Evolutionary conservation across 2,797 vertebrate species (phyloP).

Genomic region (Eulemur rubriventer): DNA sequence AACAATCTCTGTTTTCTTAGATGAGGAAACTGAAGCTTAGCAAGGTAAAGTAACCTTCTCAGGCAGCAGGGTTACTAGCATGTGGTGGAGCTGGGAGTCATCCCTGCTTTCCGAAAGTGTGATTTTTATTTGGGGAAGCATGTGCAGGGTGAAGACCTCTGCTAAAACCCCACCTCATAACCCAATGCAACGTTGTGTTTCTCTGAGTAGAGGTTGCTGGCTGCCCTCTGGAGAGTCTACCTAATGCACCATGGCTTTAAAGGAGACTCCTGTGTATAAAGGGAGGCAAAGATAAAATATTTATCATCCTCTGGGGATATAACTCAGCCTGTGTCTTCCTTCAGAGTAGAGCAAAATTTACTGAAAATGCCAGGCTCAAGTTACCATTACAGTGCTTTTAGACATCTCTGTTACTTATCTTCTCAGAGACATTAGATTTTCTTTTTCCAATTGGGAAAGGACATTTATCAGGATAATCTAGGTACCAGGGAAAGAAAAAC

Average conservation of each 20-base stretch:
- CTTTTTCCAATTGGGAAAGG: conserved; percentile 41
- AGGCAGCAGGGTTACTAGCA: background rate
- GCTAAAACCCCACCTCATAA: background rate
- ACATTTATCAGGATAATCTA: conserved; percentile 45
- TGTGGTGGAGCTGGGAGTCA: background rate
- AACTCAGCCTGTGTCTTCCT: conserved; percentile 35
- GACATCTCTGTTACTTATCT: conserved; percentile 59
- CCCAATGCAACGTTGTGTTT: background rate
- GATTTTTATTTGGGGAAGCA: conserved; percentile 8
- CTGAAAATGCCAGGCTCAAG: conserved; percentile 49
- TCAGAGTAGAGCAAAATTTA: conserved; percentile 55
- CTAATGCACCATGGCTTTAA: conserved; percentile 33
- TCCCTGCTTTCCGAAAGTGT: conserved; percentile 7
- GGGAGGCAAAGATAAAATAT: conserved; percentile 59
- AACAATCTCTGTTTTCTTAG: conserved; percentile 33
- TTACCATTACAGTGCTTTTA: conserved; percentile 27
- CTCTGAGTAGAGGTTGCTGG: conserved; percentile 5
- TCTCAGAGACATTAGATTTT: conserved; percentile 50
- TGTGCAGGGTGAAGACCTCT: background rate
- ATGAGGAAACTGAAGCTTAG: conserved; percentile 32
- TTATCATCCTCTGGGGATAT: conserved; percentile 36
- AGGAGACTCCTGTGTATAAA: conserved; percentile 42
- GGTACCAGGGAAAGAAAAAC: background rate
- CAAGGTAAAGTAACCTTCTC: background rate
- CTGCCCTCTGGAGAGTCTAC: background rate